A percentile compares a stretch with the other conserved stretches of the same genome.
These are phyloP conservation scores for Sarcoramphus papa DNA, from an alignment of 2,797 vertebrate species.

Conservation along the genomic window DNA sequence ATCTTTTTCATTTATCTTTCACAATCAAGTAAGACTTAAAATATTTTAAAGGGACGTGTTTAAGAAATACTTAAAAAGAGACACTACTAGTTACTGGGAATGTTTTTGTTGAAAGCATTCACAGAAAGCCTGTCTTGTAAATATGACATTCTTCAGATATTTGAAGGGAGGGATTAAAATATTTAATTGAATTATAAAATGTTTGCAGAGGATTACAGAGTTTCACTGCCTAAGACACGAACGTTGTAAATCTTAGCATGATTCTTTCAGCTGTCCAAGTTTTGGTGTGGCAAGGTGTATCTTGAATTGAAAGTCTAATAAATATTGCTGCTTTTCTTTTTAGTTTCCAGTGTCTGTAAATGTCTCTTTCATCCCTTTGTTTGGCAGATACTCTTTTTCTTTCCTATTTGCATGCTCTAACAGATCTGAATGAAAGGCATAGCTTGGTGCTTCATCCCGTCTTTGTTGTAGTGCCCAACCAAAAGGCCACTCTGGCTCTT, in stretches of 20 bases:
- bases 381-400: not conserved
- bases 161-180: slow-evolving; percentile 20
- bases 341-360: not conserved
- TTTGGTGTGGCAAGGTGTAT: not conserved
- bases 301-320: not conserved
- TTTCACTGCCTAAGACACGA: not conserved
- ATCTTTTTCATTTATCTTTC: not conserved
- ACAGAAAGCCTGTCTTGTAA: not conserved
- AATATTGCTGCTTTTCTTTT: not conserved
- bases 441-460: not conserved
- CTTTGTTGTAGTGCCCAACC: not conserved
- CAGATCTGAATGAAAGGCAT: not conserved
- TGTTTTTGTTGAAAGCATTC: not conserved
- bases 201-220: not conserved
- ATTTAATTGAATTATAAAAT: slow-evolving; percentile 21
- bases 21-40: not conserved
- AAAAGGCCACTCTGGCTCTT: not conserved
- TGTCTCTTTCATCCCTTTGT: not conserved
- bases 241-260: not conserved
- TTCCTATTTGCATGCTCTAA: not conserved
- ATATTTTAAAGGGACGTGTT: not conserved
- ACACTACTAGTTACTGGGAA: not conserved
- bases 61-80: not conserved
- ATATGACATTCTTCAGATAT: not conserved
- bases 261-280: not conserved